A percentile compares a stretch with the other conserved stretches of the same genome.
These are phyloP conservation scores for Gymnorhina tibicen DNA, from an alignment of 2,113 vertebrate genomes.

Conservation along the genomic window DNA sequence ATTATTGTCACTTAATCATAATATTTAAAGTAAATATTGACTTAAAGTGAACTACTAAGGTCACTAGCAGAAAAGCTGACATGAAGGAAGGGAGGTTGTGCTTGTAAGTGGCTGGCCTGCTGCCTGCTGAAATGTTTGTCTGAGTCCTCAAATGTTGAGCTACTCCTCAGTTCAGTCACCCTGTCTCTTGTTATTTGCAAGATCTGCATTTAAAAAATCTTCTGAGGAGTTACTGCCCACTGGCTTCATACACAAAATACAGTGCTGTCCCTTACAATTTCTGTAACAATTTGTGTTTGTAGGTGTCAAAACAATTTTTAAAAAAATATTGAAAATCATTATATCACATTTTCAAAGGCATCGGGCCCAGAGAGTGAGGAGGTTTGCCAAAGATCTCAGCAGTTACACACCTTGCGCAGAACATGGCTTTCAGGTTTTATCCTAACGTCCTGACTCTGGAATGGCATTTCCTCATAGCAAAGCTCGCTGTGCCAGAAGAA, in stretches of 20 bases:
- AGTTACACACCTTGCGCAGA: background rate
- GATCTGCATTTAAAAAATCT: background rate
- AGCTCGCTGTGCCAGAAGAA: background rate
- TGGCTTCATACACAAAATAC: background rate
- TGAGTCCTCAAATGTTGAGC: background rate
- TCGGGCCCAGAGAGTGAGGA: background rate
- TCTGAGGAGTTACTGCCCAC: background rate
- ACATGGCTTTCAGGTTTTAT: background rate
- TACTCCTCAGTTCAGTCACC: background rate
- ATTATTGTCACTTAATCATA: conserved; percentile 13
- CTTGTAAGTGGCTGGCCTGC: background rate
- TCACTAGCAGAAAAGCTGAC: background rate
- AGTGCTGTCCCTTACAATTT: background rate
- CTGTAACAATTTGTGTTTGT: background rate
- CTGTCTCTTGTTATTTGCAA: background rate
- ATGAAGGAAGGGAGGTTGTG: background rate
- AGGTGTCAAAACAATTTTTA: background rate
- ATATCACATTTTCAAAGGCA: background rate
- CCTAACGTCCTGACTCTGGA: background rate
- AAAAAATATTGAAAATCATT: background rate
- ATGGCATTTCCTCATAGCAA: background rate
- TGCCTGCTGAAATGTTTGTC: background rate
- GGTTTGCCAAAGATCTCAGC: background rate
- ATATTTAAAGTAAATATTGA: conserved; percentile 34
- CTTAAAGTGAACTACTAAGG: background rate